Percentiles rank a stretch among this genome's conserved stretches.
Evolutionary conservation across 1,140 invertebrate species (phyloP).

Genomic region (Ips typographus): DNA sequence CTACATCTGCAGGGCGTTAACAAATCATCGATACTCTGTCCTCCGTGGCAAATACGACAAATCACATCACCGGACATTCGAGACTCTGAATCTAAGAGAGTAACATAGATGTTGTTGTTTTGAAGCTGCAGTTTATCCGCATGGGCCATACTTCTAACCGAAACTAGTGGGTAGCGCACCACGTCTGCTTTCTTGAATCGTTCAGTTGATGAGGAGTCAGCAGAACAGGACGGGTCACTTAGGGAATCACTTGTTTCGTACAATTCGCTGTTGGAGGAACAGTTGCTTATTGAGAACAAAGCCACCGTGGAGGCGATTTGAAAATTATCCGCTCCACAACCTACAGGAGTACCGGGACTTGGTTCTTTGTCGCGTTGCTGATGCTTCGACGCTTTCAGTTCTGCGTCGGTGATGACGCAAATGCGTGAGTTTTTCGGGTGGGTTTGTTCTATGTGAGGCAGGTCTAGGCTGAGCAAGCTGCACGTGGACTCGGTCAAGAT

Average conservation of each 20-base stretch:
- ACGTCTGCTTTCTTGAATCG: conserved; percentile 17
- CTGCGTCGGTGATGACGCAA: conserved; percentile 35
- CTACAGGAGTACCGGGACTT: conserved; percentile 8
- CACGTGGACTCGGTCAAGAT: conserved; percentile 47
- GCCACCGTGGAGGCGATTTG: conserved; percentile 31
- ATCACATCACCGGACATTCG: conserved; percentile 36
- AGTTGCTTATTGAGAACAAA: conserved; percentile 37
- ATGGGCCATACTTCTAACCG: conserved; percentile 43
- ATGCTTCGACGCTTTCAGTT: conserved; percentile 1
- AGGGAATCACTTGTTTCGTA: conserved; percentile 13
- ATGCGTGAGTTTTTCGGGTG: conserved; percentile 35
- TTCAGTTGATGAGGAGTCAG: neutral
- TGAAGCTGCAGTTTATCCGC: conserved; percentile 40
- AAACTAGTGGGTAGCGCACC: conserved; percentile 38
- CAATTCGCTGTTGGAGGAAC: conserved; percentile 35
- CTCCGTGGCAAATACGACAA: conserved; percentile 51
- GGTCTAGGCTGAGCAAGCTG: conserved; percentile 42
- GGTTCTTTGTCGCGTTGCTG: conserved; percentile 4
- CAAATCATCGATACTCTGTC: conserved; percentile 48
- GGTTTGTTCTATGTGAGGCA: conserved; percentile 43
- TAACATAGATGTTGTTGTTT: conserved; percentile 42
- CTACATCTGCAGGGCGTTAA: conserved; percentile 48
- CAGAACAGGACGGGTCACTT: neutral
- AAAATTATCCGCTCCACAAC: neutral
- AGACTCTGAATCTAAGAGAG: conserved; percentile 38